Conservation (phyloP, 2,113 vertebrate species). For the Dicentrarchus labrax region DNA sequence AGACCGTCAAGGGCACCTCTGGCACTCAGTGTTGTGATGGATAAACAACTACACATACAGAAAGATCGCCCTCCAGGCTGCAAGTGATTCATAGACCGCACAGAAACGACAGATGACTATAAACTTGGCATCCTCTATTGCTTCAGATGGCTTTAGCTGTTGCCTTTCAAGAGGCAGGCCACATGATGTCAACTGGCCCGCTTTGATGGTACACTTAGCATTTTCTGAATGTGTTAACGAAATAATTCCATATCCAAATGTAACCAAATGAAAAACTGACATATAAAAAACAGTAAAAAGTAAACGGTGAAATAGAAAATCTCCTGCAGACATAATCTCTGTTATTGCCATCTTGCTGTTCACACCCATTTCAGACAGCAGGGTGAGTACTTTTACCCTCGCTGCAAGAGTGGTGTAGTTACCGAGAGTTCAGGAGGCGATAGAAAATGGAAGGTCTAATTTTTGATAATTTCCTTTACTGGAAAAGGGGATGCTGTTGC, state of each 20-base stretch:
- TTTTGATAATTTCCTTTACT: neutral
- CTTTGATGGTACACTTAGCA: slow-evolving; percentile 29
- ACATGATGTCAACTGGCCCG: slow-evolving; percentile 43
- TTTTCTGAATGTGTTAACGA: slow-evolving; percentile 28
- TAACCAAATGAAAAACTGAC: neutral
- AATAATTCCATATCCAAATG: neutral
- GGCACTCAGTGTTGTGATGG: slow-evolving; percentile 49
- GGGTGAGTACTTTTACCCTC: neutral
- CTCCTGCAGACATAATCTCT: neutral
- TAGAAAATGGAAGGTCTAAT: neutral
- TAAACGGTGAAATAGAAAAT: neutral
- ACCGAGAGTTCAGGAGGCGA: neutral
- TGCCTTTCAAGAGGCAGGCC: slow-evolving; percentile 49
- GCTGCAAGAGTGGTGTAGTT: neutral
- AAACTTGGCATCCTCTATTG: slow-evolving; percentile 41
- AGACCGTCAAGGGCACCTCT: slow-evolving; percentile 70
- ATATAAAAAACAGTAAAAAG: too few species aligned
- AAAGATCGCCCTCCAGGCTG: slow-evolving; percentile 52
- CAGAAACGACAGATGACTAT: slow-evolving; percentile 48
- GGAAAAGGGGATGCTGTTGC: neutral
- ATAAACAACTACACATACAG: slow-evolving; percentile 66
- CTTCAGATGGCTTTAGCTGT: slow-evolving; percentile 52
- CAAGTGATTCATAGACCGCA: slow-evolving; percentile 63
- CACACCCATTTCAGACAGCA: neutral
- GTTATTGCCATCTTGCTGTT: neutral